Evolutionary conservation across 2,797 vertebrate species (phyloP), one percentile per base, ranked within the genome.

Genomic region (Gobionotothen gibberifrons): DNA sequence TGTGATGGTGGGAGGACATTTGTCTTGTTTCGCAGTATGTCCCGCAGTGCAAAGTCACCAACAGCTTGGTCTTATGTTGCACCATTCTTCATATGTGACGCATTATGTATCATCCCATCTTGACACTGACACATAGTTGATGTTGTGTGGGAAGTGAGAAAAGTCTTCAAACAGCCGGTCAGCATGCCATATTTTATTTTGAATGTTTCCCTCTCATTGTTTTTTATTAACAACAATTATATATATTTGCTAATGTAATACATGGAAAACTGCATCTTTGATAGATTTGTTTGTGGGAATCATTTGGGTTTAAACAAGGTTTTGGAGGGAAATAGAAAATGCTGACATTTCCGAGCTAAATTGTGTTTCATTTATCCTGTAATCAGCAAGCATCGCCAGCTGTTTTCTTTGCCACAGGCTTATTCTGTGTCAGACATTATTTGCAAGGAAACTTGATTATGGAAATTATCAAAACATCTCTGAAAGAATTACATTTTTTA

Each of bases 171-270:
- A 83, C 74, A 79, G 59, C 54, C 69, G 68, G 75, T 74, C 73
- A 71, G 67, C 21, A 58, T 39, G 62, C 74, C 81, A 80, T 82
- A 85, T 88, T 82, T 87, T 72, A 85, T 69, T 58, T 49, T 61
- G 58, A 84, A 79, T 78, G 29, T 79, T 71, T 62, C 21, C 52
- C 48, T 60, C 3, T 48, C 22, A 26, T 42, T 42, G 16, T 73
- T 52, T 82, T 26, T 44, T 64, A 56, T 52, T 56, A 65, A 71
- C 81, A 74, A 58, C 65, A 56, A 81, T 56, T 49, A 42, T 72
- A 52, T 53, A 60, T 62, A 58, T 79, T 74, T 74, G 47, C 36
- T 84, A 57, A 87, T 70, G 36, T 69, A 44, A 53, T 32, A 49
- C 16, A 60, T 40, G 57, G 32, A 65, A 56, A 60, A 77, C 22